Evolutionary conservation across 1,140 invertebrate species (phyloP), one percentile per base, ranked within the genome.

Genomic region (Drosophila insularis): DNA sequence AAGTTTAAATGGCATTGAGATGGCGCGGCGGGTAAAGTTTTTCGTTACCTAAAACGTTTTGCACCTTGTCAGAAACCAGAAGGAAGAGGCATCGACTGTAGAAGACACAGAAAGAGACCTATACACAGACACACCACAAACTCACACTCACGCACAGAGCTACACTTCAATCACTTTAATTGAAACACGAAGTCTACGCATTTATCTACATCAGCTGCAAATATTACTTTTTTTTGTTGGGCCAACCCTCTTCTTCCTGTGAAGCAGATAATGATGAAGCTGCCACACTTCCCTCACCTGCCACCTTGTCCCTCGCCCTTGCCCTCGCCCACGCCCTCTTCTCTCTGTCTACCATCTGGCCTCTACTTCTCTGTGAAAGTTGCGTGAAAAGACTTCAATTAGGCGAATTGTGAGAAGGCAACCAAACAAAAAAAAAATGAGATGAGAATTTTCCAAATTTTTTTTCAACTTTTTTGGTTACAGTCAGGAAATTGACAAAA

Each of bases 111-210:
- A 13, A n/a, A 46, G 5, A 64, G 54, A 46, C 32, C 31, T 32
- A 40, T n/a, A 59, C 2, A 32, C 43, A 69, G 1, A 46, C 4
- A 50, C 43, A 50, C 39, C 27, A 14, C 10, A 37, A 1, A 54
- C 2, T 68, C 32, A 39, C 4, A 53, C 8, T 60, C 31, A 40
- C 11, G 43, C 55, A 62, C 32, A 64, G 81, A 78, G 19, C 50
- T 63, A 37, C 76, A 80, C 84, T 87, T 87, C 84, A 87, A 87
- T 87, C 84, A 87, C 84, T 87, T 87, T 87, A 87, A 87, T 87
- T 87, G 84, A 87, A 87, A 87, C 84, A 87, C 84, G 84, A 87
- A 87, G 76, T 87, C 84, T 87, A 89, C 84, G 81, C 84, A 87
- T 87, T 87, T 87, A 87, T 87, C 84, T 87, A 87, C 85, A 87